Evolutionary conservation across 2,797 vertebrate species (phyloP).

Genomic region (Decapterus maruadsi): DNA sequence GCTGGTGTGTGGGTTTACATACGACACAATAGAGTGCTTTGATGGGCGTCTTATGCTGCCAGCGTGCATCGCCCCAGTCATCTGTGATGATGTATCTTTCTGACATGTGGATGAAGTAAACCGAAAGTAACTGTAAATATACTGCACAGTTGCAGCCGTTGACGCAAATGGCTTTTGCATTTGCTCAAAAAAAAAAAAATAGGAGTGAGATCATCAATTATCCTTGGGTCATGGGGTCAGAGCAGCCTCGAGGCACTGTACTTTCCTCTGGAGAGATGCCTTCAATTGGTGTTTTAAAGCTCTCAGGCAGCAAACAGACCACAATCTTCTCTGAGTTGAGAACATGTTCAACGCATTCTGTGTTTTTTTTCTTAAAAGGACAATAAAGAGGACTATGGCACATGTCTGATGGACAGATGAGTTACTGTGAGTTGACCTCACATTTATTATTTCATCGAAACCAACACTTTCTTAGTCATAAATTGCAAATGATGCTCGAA

Average conservation of each 20-base stretch:
- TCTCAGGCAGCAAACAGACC: slow-evolving; percentile 8
- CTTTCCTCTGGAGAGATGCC: slow-evolving; percentile 41
- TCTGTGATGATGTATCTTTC: slow-evolving; percentile 29
- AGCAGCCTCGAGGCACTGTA: slow-evolving; percentile 43
- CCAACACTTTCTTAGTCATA: slow-evolving; percentile 36
- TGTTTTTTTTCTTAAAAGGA: slow-evolving; percentile 35
- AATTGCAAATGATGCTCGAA: slow-evolving; percentile 32
- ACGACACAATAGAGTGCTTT: slow-evolving; percentile 27
- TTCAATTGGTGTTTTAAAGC: slow-evolving; percentile 42
- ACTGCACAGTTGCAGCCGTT: slow-evolving; percentile 11
- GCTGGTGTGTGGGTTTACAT: neutral
- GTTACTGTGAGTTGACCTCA: slow-evolving; percentile 7
- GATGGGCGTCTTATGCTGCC: slow-evolving; percentile 1
- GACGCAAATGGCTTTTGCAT: slow-evolving; percentile 45
- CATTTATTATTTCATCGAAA: slow-evolving; percentile 29
- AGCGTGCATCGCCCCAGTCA: slow-evolving; percentile 24
- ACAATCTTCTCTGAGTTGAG: slow-evolving; percentile 26
- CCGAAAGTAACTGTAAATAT: slow-evolving; percentile 5
- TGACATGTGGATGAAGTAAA: slow-evolving; percentile 39
- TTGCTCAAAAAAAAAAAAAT: slow-evolving; percentile 37
- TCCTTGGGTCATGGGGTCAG: slow-evolving; percentile 58
- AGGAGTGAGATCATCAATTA: slow-evolving; percentile 59
- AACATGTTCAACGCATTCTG: slow-evolving; percentile 9
- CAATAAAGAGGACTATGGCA: slow-evolving; percentile 27
- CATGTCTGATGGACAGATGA: slow-evolving; percentile 22